A percentile compares a stretch with the other conserved stretches of the same genome.
These are phyloP conservation scores for Castor canadensis DNA, from an alignment of 2,113 vertebrate species.

Conservation along the genomic window DNA sequence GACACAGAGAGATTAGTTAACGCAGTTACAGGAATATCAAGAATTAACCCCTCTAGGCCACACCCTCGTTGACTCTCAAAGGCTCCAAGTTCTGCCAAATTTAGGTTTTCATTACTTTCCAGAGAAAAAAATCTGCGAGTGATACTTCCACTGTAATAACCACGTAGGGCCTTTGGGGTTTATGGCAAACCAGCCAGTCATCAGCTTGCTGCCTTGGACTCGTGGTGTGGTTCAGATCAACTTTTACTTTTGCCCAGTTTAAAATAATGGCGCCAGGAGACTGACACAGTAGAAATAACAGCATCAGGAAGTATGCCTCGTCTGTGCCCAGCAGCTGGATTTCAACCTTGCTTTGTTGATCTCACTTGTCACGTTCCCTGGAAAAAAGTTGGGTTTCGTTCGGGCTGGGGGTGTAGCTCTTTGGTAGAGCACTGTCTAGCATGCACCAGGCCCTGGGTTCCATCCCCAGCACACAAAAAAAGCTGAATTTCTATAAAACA, in stretches of 20 bases:
- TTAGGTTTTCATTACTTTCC: neutral
- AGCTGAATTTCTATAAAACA: neutral
- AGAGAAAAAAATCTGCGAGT: neutral
- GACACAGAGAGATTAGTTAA: slow-evolving; percentile 26
- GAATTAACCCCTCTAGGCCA: slow-evolving; percentile 22
- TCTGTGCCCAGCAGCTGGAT: neutral
- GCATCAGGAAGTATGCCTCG: neutral
- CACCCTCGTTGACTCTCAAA: slow-evolving; percentile 1
- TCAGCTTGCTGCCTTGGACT: neutral
- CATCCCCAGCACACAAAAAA: neutral
- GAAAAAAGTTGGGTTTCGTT: neutral
- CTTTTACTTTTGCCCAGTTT: neutral
- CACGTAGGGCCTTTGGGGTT: neutral
- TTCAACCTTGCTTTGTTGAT: neutral
- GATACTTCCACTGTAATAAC: neutral
- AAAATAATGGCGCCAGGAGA: neutral
- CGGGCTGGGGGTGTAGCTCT: neutral
- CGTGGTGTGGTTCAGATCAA: neutral
- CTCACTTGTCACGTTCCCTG: neutral
- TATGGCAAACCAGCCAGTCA: neutral
- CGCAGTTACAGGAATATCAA: neutral
- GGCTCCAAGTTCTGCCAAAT: neutral
- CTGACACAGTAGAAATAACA: neutral
- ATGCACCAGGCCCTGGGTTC: neutral
- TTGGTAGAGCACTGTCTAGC: neutral